A percentile compares a stretch with the other conserved stretches of the same genome.
These are phyloP conservation scores for Pseudolaguvia tuberculata DNA, from an alignment of 2,113 vertebrate species.

Conservation along the genomic window DNA sequence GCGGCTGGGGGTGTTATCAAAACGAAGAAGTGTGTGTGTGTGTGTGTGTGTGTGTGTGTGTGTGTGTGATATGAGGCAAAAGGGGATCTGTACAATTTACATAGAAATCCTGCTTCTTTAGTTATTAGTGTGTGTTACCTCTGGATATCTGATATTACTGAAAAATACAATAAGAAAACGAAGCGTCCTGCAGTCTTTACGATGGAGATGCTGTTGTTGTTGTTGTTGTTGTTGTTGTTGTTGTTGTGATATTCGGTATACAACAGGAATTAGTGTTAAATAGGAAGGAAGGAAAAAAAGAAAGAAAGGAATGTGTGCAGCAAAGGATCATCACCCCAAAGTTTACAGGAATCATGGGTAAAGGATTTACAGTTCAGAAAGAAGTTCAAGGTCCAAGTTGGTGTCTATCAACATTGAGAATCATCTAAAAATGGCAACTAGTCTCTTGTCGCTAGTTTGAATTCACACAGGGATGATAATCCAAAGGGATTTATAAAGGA, in stretches of 20 bases:
- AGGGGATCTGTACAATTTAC: slow-evolving; percentile 86
- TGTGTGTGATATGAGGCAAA: slow-evolving; percentile 78
- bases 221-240: too few species aligned
- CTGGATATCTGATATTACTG: slow-evolving; percentile 75
- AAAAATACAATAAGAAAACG: slow-evolving; percentile 57
- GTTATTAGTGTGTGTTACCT: slow-evolving; percentile 72
- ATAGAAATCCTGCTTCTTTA: slow-evolving; percentile 77
- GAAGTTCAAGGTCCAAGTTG: slow-evolving; percentile 38
- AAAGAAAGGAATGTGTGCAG: slow-evolving; percentile 49
- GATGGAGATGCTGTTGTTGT: slow-evolving; percentile 33
- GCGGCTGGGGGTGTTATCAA: slow-evolving; percentile 71
- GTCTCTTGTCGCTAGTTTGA: slow-evolving; percentile 29
- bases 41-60: slow-evolving; percentile 82
- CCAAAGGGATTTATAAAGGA: not conserved
- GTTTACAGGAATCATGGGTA: slow-evolving; percentile 37
- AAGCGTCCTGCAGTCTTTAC: slow-evolving; percentile 33
- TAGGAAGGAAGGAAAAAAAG: slow-evolving; percentile 34
- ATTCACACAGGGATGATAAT: slow-evolving; percentile 16
- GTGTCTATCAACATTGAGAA: slow-evolving; percentile 34
- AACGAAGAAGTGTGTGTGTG: slow-evolving; percentile 74
- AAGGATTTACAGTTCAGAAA: slow-evolving; percentile 34
- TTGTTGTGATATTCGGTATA: slow-evolving; percentile 30
- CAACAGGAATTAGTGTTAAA: slow-evolving; percentile 38
- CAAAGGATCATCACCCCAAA: slow-evolving; percentile 32
- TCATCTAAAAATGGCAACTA: slow-evolving; percentile 47